Conservation (phyloP, 2,888 invertebrate genomes). For the Catocala nupta region DNA sequence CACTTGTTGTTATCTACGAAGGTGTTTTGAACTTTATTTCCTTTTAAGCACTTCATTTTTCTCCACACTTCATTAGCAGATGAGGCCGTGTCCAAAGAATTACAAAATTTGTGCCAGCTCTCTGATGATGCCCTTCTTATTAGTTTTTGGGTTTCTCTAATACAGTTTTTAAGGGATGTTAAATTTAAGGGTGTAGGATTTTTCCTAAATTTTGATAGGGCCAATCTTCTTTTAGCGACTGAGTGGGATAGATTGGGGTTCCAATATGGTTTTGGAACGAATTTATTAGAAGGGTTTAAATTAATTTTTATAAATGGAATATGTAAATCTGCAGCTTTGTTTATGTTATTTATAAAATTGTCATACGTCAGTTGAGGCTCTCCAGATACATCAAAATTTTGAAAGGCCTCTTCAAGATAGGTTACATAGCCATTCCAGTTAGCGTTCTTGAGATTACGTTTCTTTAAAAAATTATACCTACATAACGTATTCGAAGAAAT, state of each 20-base stretch:
- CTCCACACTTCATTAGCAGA: too few species aligned
- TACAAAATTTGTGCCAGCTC: too few species aligned
- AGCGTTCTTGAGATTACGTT: too few species aligned
- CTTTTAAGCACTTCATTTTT: too few species aligned
- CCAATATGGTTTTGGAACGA: constrained; percentile 50
- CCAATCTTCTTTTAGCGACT: constrained; percentile 3
- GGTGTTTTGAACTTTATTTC: too few species aligned
- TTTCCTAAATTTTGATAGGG: constrained; percentile 37
- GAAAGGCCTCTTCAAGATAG: constrained; percentile 35
- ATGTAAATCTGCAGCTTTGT: constrained; percentile 24
- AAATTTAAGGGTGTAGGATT: constrained; percentile 43
- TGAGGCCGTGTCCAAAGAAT: too few species aligned
- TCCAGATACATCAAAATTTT: constrained; percentile 17
- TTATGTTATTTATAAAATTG: too few species aligned
- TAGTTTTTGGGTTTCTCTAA: constrained; percentile 16
- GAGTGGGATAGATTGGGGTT: constrained; percentile 9
- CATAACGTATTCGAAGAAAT: too few species aligned
- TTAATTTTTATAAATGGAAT: constrained; percentile 36
- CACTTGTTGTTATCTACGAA: too few species aligned
- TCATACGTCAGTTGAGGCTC: constrained; percentile 9
- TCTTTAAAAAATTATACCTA: too few species aligned
- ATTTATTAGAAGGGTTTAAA: constrained; percentile 27
- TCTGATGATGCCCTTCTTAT: too few species aligned
- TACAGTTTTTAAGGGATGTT: constrained; percentile 21
- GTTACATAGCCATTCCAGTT: too few species aligned